phyloP scores from a whole-genome alignment of 2,888 invertebrate genomes.

The Drosophila vallismaia region DNA sequence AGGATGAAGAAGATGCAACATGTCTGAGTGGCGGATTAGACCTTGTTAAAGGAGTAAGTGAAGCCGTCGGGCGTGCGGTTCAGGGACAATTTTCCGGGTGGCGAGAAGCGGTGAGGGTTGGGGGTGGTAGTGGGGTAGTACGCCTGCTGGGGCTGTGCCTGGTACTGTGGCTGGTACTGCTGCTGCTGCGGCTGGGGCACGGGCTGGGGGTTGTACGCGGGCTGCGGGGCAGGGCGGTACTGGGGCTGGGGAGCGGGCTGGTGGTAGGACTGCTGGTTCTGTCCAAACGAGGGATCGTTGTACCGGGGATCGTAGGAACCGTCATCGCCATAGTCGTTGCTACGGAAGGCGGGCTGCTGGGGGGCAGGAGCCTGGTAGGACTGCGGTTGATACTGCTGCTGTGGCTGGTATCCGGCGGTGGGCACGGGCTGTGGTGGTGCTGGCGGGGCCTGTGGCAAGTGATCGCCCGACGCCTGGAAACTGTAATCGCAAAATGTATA shows the following conservation, averaged over 20 bases:
- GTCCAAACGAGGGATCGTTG: constrained; percentile 82
- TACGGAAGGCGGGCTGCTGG: constrained; percentile 74
- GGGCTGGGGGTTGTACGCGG: constrained; percentile 83
- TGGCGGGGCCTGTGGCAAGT: constrained; percentile 88
- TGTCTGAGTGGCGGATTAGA: constrained; percentile 73
- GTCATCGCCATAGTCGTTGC: constrained; percentile 81
- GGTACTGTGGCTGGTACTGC: constrained; percentile 77
- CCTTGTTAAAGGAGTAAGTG: constrained; percentile 92
- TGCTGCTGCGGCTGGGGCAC: constrained; percentile 81
- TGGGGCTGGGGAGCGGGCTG: constrained; percentile 83
- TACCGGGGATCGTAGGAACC: constrained; percentile 84
- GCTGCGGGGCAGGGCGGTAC: constrained; percentile 78
- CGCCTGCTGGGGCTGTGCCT: constrained; percentile 80
- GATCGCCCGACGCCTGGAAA: constrained; percentile 92
- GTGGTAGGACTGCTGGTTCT: constrained; percentile 79
- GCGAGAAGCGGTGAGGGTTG: constrained; percentile 90
- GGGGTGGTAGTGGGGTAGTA: constrained; percentile 86
- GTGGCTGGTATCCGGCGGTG: constrained; percentile 85
- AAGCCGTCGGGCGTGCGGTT: constrained; percentile 95
- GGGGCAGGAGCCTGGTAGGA: constrained; percentile 82
- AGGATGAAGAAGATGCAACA: constrained; percentile 56
- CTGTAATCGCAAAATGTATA: constrained; percentile 67
- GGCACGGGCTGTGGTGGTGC: constrained; percentile 85
- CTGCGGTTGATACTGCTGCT: constrained; percentile 84
- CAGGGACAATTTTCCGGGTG: constrained; percentile 93